Evolutionary conservation across 2,888 invertebrate species (phyloP).

Genomic region (Xestia sexstrigata): DNA sequence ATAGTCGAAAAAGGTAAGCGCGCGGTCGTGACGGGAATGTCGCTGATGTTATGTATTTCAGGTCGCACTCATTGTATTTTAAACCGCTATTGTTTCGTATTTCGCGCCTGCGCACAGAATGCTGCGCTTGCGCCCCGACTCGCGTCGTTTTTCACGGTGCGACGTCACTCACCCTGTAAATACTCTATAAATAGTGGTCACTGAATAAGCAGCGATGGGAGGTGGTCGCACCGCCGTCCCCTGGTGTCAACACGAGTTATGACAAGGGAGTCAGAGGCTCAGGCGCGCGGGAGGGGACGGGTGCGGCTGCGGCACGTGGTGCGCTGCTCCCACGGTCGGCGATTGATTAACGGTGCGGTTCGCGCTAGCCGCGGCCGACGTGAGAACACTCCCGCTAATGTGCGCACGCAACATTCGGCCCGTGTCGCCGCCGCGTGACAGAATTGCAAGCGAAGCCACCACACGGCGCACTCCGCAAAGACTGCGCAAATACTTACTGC

Average conservation of each 20-base stretch:
- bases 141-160: conserved; percentile 64
- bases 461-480: conserved; percentile 33
- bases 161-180: conserved; percentile 72
- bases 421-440: conserved; percentile 79
- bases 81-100: conserved; percentile 89
- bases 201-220: conserved; percentile 26
- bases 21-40: conserved; percentile 89
- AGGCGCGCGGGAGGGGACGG: not conserved
- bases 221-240: not conserved
- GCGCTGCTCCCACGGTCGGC: conserved; percentile 80
- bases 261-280: not conserved
- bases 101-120: conserved; percentile 84
- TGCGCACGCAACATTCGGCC: conserved; percentile 76
- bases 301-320: conserved; percentile 70
- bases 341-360: conserved; percentile 83
- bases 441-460: conserved; percentile 71
- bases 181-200: conserved; percentile 72
- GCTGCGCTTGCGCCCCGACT: conserved; percentile 64
- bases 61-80: conserved; percentile 89
- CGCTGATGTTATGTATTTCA: conserved; percentile 85
- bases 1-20: conserved; percentile 88
- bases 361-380: conserved; percentile 76
- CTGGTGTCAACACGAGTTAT: conserved; percentile 2
- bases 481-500: conserved; percentile 16
- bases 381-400: conserved; percentile 78